A percentile compares a stretch with the other conserved stretches of the same genome.
These are phyloP conservation scores for Pecten maximus DNA, from an alignment of 2,888 invertebrate species.

Conservation along the genomic window DNA sequence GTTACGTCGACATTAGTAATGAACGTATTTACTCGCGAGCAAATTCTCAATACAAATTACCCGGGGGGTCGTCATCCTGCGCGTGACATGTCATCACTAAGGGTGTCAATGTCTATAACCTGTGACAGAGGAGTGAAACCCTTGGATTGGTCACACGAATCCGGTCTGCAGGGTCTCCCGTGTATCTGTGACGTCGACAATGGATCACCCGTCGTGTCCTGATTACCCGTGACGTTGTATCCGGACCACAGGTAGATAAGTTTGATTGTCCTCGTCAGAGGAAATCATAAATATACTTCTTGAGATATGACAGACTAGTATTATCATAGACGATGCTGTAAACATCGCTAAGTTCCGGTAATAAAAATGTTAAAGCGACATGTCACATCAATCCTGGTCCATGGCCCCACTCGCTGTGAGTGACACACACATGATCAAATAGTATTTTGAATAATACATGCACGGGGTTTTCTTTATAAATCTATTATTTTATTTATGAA, in stretches of 20 bases:
- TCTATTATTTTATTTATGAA: too few species aligned
- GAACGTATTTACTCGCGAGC: background rate
- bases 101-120: background rate
- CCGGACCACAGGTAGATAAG: background rate
- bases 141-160: background rate
- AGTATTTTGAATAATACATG: too few species aligned
- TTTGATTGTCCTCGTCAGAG: background rate
- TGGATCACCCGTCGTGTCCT: background rate
- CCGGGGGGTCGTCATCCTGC: background rate
- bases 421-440: too few species aligned
- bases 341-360: background rate
- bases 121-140: background rate
- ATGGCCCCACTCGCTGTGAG: background rate
- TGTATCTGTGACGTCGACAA: background rate
- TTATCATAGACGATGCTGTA: background rate
- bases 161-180: background rate
- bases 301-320: background rate
- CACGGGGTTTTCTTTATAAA: too few species aligned
- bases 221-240: background rate
- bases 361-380: background rate
- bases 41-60: background rate
- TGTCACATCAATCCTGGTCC: background rate
- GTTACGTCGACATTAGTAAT: background rate
- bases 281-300: background rate
- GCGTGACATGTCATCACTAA: constrained; percentile 35